Evolutionary conservation across 2,797 vertebrate species (phyloP).

Genomic region (Sphenopsis melanotis): DNA sequence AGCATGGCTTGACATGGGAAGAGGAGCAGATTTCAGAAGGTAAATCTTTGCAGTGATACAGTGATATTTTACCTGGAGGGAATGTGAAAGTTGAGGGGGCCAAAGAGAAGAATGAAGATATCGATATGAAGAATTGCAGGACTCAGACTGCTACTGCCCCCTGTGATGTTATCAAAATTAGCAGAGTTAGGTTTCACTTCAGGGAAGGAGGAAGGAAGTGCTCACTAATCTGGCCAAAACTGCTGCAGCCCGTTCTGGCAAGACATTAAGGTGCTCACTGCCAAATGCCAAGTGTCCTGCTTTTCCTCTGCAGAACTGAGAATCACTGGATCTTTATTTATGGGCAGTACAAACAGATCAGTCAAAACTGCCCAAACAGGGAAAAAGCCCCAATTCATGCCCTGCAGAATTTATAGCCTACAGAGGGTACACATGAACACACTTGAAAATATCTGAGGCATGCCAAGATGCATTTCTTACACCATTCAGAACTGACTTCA

Average conservation of each 20-base stretch:
- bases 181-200: not conserved
- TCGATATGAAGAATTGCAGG: not conserved
- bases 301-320: not conserved
- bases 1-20: not conserved
- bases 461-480: conserved; percentile 7
- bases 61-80: not conserved
- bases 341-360: not conserved
- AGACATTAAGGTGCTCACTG: not conserved
- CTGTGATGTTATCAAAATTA: not conserved
- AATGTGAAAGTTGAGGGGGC: not conserved
- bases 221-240: not conserved
- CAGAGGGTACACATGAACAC: not conserved
- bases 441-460: not conserved
- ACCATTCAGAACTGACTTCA: not conserved
- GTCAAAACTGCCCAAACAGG: not conserved
- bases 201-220: not conserved
- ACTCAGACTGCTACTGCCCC: not conserved
- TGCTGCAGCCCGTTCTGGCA: not conserved
- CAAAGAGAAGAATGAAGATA: not conserved
- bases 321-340: not conserved
- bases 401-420: not conserved
- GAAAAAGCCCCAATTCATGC: not conserved
- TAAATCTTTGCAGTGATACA: not conserved
- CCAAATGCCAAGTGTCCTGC: not conserved
- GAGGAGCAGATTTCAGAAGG: not conserved